Percentiles rank a stretch among this genome's conserved stretches.
Conservation (phyloP, 2,888 invertebrate genomes). For the Tridacna gigas region DNA sequence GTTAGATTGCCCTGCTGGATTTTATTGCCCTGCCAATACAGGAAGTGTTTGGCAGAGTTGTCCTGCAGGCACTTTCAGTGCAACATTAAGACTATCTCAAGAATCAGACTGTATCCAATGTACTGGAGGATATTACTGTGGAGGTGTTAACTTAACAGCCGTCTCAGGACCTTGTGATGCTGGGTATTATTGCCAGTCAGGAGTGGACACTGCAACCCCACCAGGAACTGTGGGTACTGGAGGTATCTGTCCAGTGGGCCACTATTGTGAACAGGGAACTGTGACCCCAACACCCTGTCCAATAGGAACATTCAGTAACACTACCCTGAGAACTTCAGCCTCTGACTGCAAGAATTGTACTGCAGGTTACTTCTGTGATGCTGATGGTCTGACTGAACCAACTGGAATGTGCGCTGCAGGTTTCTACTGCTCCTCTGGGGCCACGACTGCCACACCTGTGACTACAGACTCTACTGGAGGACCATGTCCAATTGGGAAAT, state of each 20-base stretch:
- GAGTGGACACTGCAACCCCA: conserved; percentile 76
- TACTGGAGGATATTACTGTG: conserved; percentile 81
- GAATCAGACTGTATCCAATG: conserved; percentile 79
- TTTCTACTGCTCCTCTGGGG: conserved; percentile 79
- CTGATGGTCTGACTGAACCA: conserved; percentile 77
- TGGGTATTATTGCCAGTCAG: conserved; percentile 80
- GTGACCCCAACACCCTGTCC: conserved; percentile 79
- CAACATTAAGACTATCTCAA: conserved; percentile 70
- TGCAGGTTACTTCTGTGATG: conserved; percentile 80
- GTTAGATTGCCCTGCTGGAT: conserved; percentile 79
- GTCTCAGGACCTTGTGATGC: conserved; percentile 80
- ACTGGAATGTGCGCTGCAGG: conserved; percentile 78
- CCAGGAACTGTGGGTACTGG: conserved; percentile 74
- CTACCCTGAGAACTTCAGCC: conserved; percentile 68
- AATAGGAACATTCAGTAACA: conserved; percentile 81
- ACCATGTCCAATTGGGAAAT: conserved; percentile 81
- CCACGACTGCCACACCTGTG: conserved; percentile 76
- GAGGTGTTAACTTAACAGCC: conserved; percentile 73
- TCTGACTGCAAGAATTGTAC: conserved; percentile 78
- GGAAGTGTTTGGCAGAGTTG: conserved; percentile 79
- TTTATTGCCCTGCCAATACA: conserved; percentile 78
- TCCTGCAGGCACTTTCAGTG: conserved; percentile 81
- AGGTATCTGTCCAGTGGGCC: conserved; percentile 79
- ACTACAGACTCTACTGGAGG: conserved; percentile 74
- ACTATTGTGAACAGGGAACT: conserved; percentile 79